phyloP scores from a whole-genome alignment of 2,888 invertebrate species.

The Vesta saturnalis region DNA sequence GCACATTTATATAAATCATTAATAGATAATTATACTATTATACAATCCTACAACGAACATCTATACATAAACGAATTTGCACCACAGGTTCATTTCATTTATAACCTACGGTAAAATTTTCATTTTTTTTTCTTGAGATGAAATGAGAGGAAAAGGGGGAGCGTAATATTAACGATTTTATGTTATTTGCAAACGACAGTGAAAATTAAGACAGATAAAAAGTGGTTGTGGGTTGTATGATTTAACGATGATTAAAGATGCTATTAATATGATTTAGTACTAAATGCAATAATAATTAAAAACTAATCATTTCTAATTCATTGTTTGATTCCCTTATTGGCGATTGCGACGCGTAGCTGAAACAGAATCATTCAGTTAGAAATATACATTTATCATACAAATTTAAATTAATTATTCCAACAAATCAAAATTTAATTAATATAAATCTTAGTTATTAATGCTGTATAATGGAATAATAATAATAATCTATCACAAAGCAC shows the following conservation, averaged over 20 bases:
- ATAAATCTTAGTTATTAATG: background rate
- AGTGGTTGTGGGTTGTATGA: slow-evolving; percentile 24
- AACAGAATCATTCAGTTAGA: slow-evolving; percentile 43
- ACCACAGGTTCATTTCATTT: slow-evolving; percentile 44
- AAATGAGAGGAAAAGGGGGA: slow-evolving; percentile 45
- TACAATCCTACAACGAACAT: slow-evolving; percentile 58
- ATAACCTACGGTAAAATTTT: slow-evolving; percentile 48
- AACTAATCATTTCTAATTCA: slow-evolving; percentile 52
- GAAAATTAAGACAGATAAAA: slow-evolving; percentile 33
- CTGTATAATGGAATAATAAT: slow-evolving; percentile 1
- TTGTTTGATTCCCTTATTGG: slow-evolving; percentile 53
- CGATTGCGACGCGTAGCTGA: slow-evolving; percentile 60
- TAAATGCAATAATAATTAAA: slow-evolving; percentile 50
- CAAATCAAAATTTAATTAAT: background rate
- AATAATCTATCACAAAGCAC: background rate
- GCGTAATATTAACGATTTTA: slow-evolving; percentile 41
- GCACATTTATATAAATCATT: slow-evolving; percentile 44
- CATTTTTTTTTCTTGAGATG: slow-evolving; percentile 47
- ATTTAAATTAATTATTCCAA: background rate
- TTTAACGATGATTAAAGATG: slow-evolving; percentile 35
- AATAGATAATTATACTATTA: slow-evolving; percentile 50
- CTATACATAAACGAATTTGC: slow-evolving; percentile 52
- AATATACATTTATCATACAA: background rate
- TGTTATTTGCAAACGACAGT: slow-evolving; percentile 51
- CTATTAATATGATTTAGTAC: slow-evolving; percentile 41